Conservation (phyloP, 2,888 invertebrate genomes). For the Drosophila maculinotata region DNA sequence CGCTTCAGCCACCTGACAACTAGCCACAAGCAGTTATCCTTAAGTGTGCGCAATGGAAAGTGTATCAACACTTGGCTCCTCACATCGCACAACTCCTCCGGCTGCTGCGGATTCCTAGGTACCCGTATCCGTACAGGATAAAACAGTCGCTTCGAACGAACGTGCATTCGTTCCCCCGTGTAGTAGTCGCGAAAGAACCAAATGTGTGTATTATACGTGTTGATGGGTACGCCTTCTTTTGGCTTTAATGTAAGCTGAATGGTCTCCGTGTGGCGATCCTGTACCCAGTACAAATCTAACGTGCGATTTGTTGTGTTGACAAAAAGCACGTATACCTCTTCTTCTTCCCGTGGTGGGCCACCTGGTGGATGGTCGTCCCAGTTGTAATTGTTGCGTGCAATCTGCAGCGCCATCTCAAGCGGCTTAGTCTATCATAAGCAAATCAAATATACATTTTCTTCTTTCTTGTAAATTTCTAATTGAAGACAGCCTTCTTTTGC, state of each 20-base stretch:
- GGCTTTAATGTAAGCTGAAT: conserved; percentile 88
- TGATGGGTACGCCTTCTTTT: conserved; percentile 85
- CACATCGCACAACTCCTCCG: conserved; percentile 61
- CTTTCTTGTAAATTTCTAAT: conserved; percentile 15
- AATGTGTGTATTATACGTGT: conserved; percentile 92
- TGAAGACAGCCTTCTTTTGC: conserved; percentile 35
- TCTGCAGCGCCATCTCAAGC: conserved; percentile 52
- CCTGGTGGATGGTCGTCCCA: conserved; percentile 16
- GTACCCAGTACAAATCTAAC: conserved; percentile 89
- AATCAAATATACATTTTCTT: background rate
- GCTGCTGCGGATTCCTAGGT: conserved; percentile 67
- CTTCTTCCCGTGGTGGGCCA: conserved; percentile 36
- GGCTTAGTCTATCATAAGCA: conserved; percentile 1
- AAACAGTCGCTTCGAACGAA: conserved; percentile 86
- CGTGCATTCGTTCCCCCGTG: conserved; percentile 88
- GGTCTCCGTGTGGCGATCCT: conserved; percentile 88
- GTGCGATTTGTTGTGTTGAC: conserved; percentile 87
- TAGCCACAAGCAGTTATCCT: conserved; percentile 79
- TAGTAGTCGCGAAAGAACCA: conserved; percentile 92
- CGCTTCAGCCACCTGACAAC: conserved; percentile 54
- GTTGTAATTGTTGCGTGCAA: conserved; percentile 45
- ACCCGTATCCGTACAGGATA: conserved; percentile 84
- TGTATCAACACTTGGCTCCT: conserved; percentile 72
- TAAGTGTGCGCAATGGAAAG: conserved; percentile 79
- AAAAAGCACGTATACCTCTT: conserved; percentile 87